Evolutionary conservation across 2,113 vertebrate species (phyloP).

Genomic region (Chloroceryle aenea): DNA sequence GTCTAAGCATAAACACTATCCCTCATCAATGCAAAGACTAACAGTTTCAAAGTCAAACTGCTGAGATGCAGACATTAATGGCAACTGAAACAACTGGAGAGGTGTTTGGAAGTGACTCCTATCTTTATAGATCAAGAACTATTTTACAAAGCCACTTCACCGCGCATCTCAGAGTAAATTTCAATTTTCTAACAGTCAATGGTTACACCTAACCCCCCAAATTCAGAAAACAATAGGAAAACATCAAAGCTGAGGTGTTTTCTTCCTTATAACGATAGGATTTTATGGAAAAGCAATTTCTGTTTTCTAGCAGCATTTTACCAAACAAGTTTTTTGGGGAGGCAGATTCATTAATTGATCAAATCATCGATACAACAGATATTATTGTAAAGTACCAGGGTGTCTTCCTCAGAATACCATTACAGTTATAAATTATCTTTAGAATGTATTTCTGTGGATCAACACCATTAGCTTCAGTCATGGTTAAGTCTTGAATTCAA

Average conservation of each 20-base stretch:
- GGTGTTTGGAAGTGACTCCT: background rate
- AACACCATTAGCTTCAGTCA: background rate
- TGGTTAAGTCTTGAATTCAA: background rate
- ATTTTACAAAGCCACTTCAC: background rate
- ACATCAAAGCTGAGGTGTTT: background rate
- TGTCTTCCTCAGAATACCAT: background rate
- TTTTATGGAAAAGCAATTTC: slow-evolving; percentile 10
- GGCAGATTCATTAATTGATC: background rate
- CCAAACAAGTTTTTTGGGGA: background rate
- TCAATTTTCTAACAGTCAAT: background rate
- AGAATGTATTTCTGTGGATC: background rate
- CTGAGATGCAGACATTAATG: background rate
- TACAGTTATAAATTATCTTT: background rate
- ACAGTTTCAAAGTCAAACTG: background rate
- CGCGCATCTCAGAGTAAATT: background rate
- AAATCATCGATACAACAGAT: background rate
- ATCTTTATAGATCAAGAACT: slow-evolving; percentile 1
- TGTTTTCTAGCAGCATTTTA: background rate
- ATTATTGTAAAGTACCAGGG: background rate
- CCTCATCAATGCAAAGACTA: background rate
- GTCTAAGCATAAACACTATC: background rate
- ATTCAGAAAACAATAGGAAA: slow-evolving; percentile 59
- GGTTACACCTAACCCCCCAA: background rate
- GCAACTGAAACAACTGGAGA: background rate
- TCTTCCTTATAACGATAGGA: background rate